Evolutionary conservation across 2,888 invertebrate genomes (phyloP), one percentile per base, ranked within the genome.

Genomic region (Nephrotoma appendiculata): DNA sequence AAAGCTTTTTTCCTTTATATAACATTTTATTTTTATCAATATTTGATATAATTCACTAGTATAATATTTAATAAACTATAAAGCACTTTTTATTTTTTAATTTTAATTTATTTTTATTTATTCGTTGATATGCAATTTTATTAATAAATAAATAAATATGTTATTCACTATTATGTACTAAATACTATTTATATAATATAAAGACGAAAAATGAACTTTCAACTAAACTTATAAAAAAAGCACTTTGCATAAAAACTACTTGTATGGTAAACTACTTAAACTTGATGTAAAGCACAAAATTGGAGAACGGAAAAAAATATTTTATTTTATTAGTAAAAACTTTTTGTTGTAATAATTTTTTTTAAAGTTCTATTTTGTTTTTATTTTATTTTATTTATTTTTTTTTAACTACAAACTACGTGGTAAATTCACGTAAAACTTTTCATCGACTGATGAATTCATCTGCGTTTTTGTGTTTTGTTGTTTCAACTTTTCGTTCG

Each of bases 381-480:
- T 86, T 44, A 86, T 44, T 86, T 11, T 41, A 41, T 45, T 48
- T 86, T 85, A 15, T 31, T 86, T 86, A 31, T 15, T 2, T 45
- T 48, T n/a, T 52, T 86, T 86, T 48, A 45, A 48, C 86, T 86
- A 86, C 48, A 86, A 85, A 85, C 31, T 86, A 45, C 86, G 86
- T 86, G 86, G 19, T 45, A 48, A 48, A 41, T 48, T 45, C 86
- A 86, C 86, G 86, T 44, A 86, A 45, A 86, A 86, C 52, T 86
- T 86, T 45, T 86, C 86, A 86, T 86, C 44, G 48, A 86, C 86
- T 86, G 86, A 86, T 41, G 85, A 31, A 48, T 86, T 86, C 45
- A 45, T 86, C 41, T 41, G 44, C 12, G 19, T 41, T 86, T 48
- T 86, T 86, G 31, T 12, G 19, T 86, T 42, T 86, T 71, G 71